These are phyloP conservation scores for Polyommatus icarus DNA, from an alignment of 2,888 invertebrate genomes.

Conservation along the genomic window DNA sequence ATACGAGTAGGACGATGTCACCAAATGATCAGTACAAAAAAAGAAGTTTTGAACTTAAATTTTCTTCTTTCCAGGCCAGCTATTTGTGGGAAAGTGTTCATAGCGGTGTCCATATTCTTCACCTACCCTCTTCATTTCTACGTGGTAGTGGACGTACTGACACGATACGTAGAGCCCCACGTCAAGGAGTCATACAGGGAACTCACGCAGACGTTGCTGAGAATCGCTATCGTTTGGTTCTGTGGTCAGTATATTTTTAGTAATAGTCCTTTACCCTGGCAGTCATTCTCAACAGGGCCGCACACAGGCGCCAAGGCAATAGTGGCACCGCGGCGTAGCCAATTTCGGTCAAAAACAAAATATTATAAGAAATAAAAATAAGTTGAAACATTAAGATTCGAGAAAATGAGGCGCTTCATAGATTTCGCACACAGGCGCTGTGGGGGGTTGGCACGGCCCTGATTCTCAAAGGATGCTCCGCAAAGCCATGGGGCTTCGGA, in stretches of 20 bases:
- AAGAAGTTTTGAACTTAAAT: background rate
- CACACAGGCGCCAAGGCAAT: too few species aligned
- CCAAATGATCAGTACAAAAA: background rate
- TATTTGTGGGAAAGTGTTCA: conserved; percentile 88
- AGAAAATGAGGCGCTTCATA: too few species aligned
- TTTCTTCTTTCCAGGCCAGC: conserved; percentile 81
- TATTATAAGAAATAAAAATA: too few species aligned
- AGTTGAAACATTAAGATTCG: too few species aligned
- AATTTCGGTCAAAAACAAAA: too few species aligned
- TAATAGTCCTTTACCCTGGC: background rate
- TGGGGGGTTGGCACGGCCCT: too few species aligned
- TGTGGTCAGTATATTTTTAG: conserved; percentile 58
- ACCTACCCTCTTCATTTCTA: conserved; percentile 96
- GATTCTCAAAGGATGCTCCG: too few species aligned
- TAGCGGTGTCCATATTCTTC: conserved; percentile 93
- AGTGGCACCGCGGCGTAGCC: too few species aligned
- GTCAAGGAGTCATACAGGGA: conserved; percentile 69
- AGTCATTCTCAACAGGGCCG: too few species aligned
- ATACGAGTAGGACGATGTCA: background rate
- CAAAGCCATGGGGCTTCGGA: too few species aligned
- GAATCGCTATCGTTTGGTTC: conserved; percentile 60
- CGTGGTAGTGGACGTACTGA: conserved; percentile 94
- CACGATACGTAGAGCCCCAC: conserved; percentile 85
- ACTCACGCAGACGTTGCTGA: conserved; percentile 53
- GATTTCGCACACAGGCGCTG: too few species aligned